These are phyloP conservation scores for Cenopis cana DNA, from an alignment of 2,888 invertebrate species.

Conservation along the genomic window DNA sequence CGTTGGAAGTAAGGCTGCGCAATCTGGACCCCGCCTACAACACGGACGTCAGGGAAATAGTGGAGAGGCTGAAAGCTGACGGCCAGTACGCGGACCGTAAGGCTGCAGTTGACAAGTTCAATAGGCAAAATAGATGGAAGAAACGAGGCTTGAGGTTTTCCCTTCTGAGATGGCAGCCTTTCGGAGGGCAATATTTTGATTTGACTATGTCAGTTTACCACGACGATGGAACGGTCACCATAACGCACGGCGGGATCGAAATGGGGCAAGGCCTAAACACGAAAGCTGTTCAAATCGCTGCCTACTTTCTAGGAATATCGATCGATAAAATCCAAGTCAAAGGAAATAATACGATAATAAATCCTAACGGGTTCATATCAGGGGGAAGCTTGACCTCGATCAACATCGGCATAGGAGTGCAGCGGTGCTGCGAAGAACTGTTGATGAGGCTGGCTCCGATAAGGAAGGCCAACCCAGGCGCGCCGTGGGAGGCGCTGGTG, in stretches of 20 bases:
- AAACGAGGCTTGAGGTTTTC: constrained; percentile 87
- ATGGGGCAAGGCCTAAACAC: constrained; percentile 91
- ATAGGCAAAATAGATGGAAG: constrained; percentile 87
- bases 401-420: constrained; percentile 82
- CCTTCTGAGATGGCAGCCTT: constrained; percentile 85
- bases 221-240: constrained; percentile 85
- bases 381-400: constrained; percentile 86
- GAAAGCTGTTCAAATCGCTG: constrained; percentile 87
- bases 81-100: constrained; percentile 78
- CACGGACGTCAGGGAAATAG: constrained; percentile 63
- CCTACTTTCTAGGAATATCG: constrained; percentile 86
- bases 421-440: constrained; percentile 77
- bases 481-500: constrained; percentile 82
- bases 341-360: constrained; percentile 83
- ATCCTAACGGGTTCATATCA: constrained; percentile 86
- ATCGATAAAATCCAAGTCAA: constrained; percentile 87
- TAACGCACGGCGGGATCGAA: constrained; percentile 87
- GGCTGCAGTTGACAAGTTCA: constrained; percentile 77
- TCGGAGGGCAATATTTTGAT: constrained; percentile 61
- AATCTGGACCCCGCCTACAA: constrained; percentile 65
- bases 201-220: constrained; percentile 84
- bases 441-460: constrained; percentile 72
- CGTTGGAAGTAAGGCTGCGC: constrained; percentile 74
- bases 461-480: constrained; percentile 69
- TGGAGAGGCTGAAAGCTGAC: constrained; percentile 77